phyloP scores from a whole-genome alignment of 2,113 vertebrate genomes.

The Willisornis vidua region DNA sequence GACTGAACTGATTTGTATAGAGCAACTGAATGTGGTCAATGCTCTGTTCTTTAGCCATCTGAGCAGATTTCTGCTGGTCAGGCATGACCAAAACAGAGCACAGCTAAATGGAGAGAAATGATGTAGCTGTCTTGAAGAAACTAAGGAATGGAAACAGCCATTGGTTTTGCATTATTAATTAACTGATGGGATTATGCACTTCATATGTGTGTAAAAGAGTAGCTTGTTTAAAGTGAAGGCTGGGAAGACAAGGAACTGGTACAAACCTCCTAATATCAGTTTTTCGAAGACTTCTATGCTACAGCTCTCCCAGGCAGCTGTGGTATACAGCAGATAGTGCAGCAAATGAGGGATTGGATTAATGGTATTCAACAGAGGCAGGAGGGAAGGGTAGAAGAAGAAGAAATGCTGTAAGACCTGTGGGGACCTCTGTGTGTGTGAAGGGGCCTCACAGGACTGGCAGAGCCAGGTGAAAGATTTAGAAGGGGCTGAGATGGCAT shows the following conservation, averaged over 20 bases:
- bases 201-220: neutral
- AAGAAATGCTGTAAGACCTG: too few species aligned
- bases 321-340: neutral
- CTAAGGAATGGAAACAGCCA: neutral
- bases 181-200: neutral
- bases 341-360: neutral
- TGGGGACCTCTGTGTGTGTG: neutral
- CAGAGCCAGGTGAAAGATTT: neutral
- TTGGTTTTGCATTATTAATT: neutral
- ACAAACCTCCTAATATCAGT: neutral
- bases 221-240: neutral
- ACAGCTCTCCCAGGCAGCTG: neutral
- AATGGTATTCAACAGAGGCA: neutral
- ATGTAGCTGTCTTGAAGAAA: neutral
- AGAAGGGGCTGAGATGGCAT: neutral
- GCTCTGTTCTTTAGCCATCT: neutral
- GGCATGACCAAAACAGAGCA: neutral
- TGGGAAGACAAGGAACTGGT: neutral
- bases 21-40: neutral
- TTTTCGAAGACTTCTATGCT: neutral
- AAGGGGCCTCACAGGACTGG: too few species aligned
- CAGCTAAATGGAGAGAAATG: neutral
- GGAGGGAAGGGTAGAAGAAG: neutral
- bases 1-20: neutral
- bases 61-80: neutral